Evolutionary conservation across 30 jellyfish, hydroid and myxozoan species (phyloP), one percentile per base, ranked within the genome.

Genomic region (Aurelia aurita): DNA sequence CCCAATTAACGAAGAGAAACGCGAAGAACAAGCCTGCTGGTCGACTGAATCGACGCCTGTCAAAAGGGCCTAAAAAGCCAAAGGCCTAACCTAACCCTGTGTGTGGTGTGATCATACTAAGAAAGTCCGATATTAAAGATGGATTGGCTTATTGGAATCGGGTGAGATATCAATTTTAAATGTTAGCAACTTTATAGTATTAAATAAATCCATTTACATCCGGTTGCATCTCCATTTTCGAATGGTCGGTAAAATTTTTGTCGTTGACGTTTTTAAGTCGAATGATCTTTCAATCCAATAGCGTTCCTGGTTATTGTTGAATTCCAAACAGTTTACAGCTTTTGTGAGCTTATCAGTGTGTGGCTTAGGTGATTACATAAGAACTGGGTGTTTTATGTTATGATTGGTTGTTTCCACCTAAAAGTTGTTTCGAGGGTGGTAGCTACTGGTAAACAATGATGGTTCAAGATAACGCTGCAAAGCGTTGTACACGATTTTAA

Each of bases 71-170:
- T 44, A 46, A 44, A 21, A 15, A 25, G 58, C 49, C 87, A 27
- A 53, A 72, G 84, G 46, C 46, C 53, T 12, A 44, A 29, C 0
- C 21, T 3, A 44, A 16, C 54, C 69, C 25, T 20, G 47, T 3
- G 22, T 25, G 23, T 64, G 51, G 32, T 20, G 21, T 64, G 51
- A 39, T 39, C 16, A 35, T 39, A 39, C 51, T 15, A 6, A 39
- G 51, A 6, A 39, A 39, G 51, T 39, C 7, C 60, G 21, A 47
- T 18, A 19, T 60, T 59, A 29, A 53, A 19, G 21, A 84, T 84
- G 96, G 97, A 90, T 6, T 90, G 97, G 97, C 93, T 90, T 4
- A 84, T 90, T 53, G 93, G 97, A 58, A 90, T 90, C 27, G 93
- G 96, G 81, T 60, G 88, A 69, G 87, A 28, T 16, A 39, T 39